Conservation (phyloP, 2,113 vertebrate species). For the Eidolon helvum region DNA sequence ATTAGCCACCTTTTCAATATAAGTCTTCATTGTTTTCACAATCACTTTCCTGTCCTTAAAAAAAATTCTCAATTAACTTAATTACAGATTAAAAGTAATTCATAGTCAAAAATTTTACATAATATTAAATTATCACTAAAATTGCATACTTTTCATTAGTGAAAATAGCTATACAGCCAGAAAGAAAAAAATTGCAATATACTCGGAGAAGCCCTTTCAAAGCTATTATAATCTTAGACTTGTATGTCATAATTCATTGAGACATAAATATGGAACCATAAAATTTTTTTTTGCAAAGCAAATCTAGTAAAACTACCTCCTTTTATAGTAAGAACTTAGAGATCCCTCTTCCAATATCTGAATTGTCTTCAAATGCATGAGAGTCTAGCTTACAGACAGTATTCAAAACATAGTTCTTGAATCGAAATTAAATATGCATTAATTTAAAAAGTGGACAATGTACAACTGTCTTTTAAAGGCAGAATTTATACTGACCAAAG, state of each 20-base stretch:
- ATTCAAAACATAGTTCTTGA: neutral
- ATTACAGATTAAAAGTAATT: slow-evolving; percentile 4
- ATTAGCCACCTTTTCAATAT: slow-evolving; percentile 93
- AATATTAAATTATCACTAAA: neutral
- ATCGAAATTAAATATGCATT: neutral
- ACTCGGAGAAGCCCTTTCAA: neutral
- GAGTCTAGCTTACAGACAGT: neutral
- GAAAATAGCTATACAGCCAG: neutral
- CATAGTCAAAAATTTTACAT: neutral
- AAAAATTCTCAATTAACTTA: slow-evolving; percentile 41
- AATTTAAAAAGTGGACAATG: neutral
- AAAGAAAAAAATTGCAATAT: neutral
- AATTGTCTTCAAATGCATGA: neutral
- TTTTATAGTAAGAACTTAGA: neutral
- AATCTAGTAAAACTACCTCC: neutral
- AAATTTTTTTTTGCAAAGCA: neutral
- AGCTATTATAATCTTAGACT: neutral
- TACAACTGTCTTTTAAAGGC: neutral
- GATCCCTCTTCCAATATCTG: neutral
- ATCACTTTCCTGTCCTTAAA: slow-evolving; percentile 97
- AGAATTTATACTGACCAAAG: neutral
- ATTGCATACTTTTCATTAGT: neutral
- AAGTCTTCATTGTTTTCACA: slow-evolving; percentile 98
- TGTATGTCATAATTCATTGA: neutral
- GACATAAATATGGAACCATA: neutral